Conservation (phyloP, 2,888 invertebrate species). For the Aspidapion aeneum region DNA sequence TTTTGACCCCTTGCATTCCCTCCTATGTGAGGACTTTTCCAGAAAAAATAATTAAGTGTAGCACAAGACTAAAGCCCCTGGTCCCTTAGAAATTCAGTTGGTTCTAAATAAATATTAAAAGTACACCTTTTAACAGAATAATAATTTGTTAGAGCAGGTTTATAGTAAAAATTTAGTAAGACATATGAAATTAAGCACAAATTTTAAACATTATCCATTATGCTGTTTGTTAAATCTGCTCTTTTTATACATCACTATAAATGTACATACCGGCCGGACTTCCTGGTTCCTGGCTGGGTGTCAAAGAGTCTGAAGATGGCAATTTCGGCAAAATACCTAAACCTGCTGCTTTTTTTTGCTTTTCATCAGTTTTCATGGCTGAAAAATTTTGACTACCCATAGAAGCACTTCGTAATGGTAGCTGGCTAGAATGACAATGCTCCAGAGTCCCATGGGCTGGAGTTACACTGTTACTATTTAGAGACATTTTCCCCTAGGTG, state of each 20-base stretch:
- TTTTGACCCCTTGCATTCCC: too few relatives aligned
- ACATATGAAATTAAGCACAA: too few relatives aligned
- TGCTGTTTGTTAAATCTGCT: neutral
- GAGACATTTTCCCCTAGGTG: neutral
- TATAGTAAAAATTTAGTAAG: too few relatives aligned
- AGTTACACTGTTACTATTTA: conserved; percentile 11
- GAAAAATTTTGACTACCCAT: neutral
- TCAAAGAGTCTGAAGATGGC: conserved; percentile 57
- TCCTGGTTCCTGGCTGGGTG: conserved; percentile 56
- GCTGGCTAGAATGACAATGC: too few relatives aligned
- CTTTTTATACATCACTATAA: neutral
- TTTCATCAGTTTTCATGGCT: conserved; percentile 36
- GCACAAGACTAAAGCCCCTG: too few relatives aligned
- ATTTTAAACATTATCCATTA: neutral
- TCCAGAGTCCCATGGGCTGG: conserved; percentile 13
- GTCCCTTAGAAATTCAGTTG: too few relatives aligned
- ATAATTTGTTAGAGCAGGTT: too few relatives aligned
- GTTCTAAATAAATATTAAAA: too few relatives aligned
- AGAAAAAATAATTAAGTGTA: too few relatives aligned
- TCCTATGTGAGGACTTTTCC: too few relatives aligned
- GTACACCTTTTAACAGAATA: too few relatives aligned
- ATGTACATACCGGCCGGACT: conserved; percentile 53
- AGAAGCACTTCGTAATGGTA: too few relatives aligned
- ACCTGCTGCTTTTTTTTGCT: conserved; percentile 37
- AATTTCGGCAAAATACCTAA: conserved; percentile 53